These are phyloP conservation scores for Piscicola geometra DNA, from an alignment of 2,888 invertebrate genomes.

Conservation along the genomic window DNA sequence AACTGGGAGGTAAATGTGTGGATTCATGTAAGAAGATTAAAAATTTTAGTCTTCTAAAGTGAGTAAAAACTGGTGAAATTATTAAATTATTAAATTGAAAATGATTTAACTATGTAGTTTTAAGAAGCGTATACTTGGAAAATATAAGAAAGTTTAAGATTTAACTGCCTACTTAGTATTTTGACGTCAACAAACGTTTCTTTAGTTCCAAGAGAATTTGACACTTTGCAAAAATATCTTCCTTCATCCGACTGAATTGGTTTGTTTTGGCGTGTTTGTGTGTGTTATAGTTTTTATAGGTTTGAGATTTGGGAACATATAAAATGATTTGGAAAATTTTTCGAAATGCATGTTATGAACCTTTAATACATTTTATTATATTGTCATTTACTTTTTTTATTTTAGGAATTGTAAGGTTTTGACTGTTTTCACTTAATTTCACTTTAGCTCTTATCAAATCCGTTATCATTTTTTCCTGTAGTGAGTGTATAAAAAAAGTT, in stretches of 20 bases:
- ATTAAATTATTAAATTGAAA: too few species aligned
- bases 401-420: conserved; percentile 18
- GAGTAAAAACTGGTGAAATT: too few species aligned
- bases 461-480: conserved; percentile 36
- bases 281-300: neutral
- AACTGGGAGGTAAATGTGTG: conserved; percentile 22
- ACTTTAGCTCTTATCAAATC: conserved; percentile 34
- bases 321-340: neutral
- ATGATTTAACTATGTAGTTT: too few species aligned
- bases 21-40: too few species aligned
- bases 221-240: conserved; percentile 38
- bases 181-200: conserved; percentile 27
- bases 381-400: conserved; percentile 2
- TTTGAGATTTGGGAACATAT: neutral
- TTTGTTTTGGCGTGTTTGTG: neutral
- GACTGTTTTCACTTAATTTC: conserved; percentile 1
- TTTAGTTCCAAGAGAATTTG: conserved; percentile 35
- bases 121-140: too few species aligned
- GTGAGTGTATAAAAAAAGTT: neutral
- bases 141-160: too few species aligned
- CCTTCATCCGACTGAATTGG: conserved; percentile 32
- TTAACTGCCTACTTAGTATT: conserved; percentile 33
- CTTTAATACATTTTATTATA: neutral
- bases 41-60: too few species aligned
- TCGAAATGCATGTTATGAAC: too few species aligned